phyloP scores from a whole-genome alignment of 2,888 invertebrate genomes.

The Lasioglossum marginatum region DNA sequence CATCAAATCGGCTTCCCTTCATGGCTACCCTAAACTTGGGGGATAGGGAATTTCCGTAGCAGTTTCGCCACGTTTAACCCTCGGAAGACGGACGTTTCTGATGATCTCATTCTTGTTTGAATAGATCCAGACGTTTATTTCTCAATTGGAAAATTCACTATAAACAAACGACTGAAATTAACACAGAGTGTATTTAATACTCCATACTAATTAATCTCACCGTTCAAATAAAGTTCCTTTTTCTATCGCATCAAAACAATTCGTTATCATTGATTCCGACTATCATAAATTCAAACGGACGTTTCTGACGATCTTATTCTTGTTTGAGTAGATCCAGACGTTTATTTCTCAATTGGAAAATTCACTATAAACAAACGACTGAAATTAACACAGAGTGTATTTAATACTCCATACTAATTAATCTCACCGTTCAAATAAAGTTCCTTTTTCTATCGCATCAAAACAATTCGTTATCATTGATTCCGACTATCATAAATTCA shows the following conservation, averaged over 20 bases:
- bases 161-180: not conserved
- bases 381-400: not conserved
- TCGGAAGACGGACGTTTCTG: slow-evolving; percentile 6
- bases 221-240: not conserved
- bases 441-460: not conserved
- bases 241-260: not conserved
- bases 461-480: too few species aligned
- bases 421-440: not conserved
- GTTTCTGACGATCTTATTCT: not conserved
- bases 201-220: not conserved
- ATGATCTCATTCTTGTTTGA: not conserved
- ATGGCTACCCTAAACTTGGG: not conserved
- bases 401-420: not conserved
- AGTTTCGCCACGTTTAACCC: slow-evolving; percentile 6
- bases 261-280: too few species aligned
- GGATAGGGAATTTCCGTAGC: not conserved
- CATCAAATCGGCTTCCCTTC: slow-evolving; percentile 6
- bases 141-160: not conserved
- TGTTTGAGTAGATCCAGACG: not conserved
- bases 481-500: not conserved
- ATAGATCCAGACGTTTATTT: not conserved
- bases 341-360: not conserved
- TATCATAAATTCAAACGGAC: not conserved
- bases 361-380: not conserved
- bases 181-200: too few species aligned